Conservation (phyloP, 2,888 invertebrate species). For the Melinaea marsaeus region DNA sequence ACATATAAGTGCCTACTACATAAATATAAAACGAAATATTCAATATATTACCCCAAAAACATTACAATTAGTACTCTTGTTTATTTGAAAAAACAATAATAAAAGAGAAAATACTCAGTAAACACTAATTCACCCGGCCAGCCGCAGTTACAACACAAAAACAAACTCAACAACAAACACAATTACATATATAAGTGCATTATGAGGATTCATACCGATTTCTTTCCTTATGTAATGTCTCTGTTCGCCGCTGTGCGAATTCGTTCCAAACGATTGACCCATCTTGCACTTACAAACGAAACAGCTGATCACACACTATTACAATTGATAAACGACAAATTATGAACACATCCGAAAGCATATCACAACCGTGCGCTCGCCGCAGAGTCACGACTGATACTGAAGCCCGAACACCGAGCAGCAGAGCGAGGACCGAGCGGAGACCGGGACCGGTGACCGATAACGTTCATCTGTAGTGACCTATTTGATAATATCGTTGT, state of each 20-base stretch:
- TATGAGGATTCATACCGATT: slow-evolving; percentile 53
- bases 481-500: slow-evolving; percentile 33
- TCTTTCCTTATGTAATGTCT: slow-evolving; percentile 70
- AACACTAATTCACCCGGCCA: too few species aligned
- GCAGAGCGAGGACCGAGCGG: slow-evolving; percentile 30
- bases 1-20: too few species aligned
- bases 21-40: too few species aligned
- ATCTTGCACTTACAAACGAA: slow-evolving; percentile 54
- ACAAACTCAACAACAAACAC: too few species aligned
- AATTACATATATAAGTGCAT: slow-evolving; percentile 6
- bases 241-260: slow-evolving; percentile 67
- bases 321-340: slow-evolving; percentile 4
- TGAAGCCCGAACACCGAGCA: slow-evolving; percentile 12
- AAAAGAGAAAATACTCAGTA: too few species aligned
- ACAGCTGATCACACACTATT: slow-evolving; percentile 55
- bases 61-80: too few species aligned
- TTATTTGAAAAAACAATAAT: too few species aligned
- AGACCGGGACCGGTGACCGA: slow-evolving; percentile 40
- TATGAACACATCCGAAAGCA: slow-evolving; percentile 55
- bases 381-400: slow-evolving; percentile 25
- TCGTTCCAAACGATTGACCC: slow-evolving; percentile 74
- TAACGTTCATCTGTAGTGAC: slow-evolving; percentile 37
- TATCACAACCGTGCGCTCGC: slow-evolving; percentile 34
- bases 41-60: too few species aligned
- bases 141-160: too few species aligned